These are phyloP conservation scores for Catharus fuscescens DNA, from an alignment of 2,113 vertebrate species.

Conservation along the genomic window DNA sequence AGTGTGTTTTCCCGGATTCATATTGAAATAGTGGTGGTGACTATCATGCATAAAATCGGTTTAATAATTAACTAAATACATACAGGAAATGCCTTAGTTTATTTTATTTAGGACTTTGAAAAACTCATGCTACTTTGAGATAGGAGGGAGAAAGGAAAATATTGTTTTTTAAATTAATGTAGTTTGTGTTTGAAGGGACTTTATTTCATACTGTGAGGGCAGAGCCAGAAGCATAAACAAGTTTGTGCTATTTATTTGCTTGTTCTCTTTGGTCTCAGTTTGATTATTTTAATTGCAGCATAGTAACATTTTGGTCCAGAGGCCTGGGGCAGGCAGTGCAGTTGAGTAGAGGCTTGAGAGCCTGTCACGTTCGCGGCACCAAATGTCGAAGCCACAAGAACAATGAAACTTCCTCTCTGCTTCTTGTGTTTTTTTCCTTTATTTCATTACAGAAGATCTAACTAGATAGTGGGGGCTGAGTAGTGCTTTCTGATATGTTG, in stretches of 20 bases:
- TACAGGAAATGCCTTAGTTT: conserved; percentile 54
- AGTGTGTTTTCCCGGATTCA: not conserved
- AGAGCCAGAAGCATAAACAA: conserved; percentile 12
- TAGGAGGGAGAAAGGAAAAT: conserved; percentile 45
- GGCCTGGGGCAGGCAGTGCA: not conserved
- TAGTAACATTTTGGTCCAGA: not conserved
- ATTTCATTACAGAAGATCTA: conserved; percentile 27
- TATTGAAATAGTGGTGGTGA: not conserved
- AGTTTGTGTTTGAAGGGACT: conserved; percentile 33
- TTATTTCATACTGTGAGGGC: conserved; percentile 20
- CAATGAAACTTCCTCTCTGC: conserved; percentile 53
- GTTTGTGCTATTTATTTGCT: conserved; percentile 18
- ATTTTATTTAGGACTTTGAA: conserved; percentile 37
- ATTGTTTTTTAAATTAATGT: conserved; percentile 34
- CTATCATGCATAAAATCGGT: not conserved
- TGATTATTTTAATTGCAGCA: conserved; percentile 39
- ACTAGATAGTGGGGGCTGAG: not conserved
- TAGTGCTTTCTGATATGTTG: not conserved
- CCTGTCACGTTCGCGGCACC: not conserved
- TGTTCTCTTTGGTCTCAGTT: not conserved
- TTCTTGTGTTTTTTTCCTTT: conserved; percentile 40
- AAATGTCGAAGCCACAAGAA: not conserved
- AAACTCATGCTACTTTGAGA: conserved; percentile 47
- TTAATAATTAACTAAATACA: conserved; percentile 54
- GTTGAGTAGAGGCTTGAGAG: not conserved